Base-by-base conservation (phyloP, 2,888 invertebrate species). In the Mactromeris polynyma region DNA sequence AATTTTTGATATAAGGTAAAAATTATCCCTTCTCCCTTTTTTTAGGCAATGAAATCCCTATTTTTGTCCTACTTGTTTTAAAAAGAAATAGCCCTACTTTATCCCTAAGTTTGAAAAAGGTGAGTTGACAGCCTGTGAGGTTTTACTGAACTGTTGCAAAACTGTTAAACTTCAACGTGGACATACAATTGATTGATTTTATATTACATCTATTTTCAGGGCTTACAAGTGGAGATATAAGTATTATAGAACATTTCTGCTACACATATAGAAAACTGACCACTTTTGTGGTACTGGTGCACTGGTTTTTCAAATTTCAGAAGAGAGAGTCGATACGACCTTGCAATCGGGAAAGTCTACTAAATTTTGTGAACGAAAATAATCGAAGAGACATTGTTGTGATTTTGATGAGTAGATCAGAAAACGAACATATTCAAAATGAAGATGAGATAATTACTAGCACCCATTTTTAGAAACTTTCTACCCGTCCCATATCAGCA, bases 221-320 rank as follows among this genome's bases (percentile, higher is more conserved):
- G 64, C 83, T 93, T 80, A 78, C 46, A 3, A 83, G n/a, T 11
- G 83, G 83, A 51, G 92, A 93, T 46, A 89, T 92, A n/a, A 87
- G 86, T 38, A 90, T 93, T 26, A 92, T 93, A 17, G 90, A 93
- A 73, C 91, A 93, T 81, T 93, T 92, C 81, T 92, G 92, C 54
- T 92, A 90, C 87, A 89, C 93, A 6, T 91, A 93, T 31, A 64
- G 91, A 40, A 88, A 91, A 40, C 87, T 92, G 26, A 78, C 92
- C 6, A 87, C 91, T 0, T 64, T 88, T 26, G 87, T 93, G 31
- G 87, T 93, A 2, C 33, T 93, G 11, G 46, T 84, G 7, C 92
- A 93, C n/a, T 93, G 93, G 93, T 88, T 90, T 54, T 78, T 84
- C 38, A 31, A 51, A n/a, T 21, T 31, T 9, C 36, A 42, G 9